These are phyloP conservation scores for Cyclopterus lumpus DNA, from an alignment of 2,797 vertebrate genomes.

Conservation along the genomic window DNA sequence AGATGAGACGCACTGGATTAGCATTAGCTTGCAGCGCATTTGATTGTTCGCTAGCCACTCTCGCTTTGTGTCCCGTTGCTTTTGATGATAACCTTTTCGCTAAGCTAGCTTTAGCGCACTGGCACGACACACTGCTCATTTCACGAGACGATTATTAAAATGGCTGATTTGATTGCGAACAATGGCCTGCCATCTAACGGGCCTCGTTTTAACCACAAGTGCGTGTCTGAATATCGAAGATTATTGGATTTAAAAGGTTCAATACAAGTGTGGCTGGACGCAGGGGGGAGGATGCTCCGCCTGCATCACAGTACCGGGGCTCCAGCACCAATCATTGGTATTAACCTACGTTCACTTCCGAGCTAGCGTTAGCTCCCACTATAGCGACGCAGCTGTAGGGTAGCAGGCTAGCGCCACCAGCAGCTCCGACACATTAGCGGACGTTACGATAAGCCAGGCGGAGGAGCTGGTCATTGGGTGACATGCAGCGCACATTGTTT, in stretches of 20 bases:
- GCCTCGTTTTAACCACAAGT: rapidly evolving
- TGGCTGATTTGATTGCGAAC: conserved; percentile 69
- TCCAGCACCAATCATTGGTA: conserved; percentile 34
- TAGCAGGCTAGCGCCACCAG: neutral
- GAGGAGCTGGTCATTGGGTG: neutral
- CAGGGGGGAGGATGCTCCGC: conserved; percentile 17
- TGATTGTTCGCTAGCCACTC: conserved; percentile 47
- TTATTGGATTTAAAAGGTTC: neutral
- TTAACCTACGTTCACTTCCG: conserved; percentile 20
- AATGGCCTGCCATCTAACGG: conserved; percentile 19
- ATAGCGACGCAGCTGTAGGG: conserved; percentile 8
- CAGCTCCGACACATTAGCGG: neutral
- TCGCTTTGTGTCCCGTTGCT: conserved; percentile 64
- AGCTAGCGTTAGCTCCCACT: conserved; percentile 40
- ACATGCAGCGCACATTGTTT: neutral
- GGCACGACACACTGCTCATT: conserved; percentile 34
- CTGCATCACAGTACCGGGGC: neutral
- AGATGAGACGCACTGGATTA: conserved; percentile 38
- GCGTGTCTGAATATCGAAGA: rapidly evolving
- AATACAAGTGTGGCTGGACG: neutral
- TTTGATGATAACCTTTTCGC: conserved; percentile 33
- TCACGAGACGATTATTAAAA: conserved; percentile 68
- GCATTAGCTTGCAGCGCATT: conserved; percentile 41
- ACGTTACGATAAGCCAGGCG: neutral
- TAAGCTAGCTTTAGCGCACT: neutral